phyloP scores from a whole-genome alignment of 2,113 vertebrate species.

The Melanostigma gelatinosum region DNA sequence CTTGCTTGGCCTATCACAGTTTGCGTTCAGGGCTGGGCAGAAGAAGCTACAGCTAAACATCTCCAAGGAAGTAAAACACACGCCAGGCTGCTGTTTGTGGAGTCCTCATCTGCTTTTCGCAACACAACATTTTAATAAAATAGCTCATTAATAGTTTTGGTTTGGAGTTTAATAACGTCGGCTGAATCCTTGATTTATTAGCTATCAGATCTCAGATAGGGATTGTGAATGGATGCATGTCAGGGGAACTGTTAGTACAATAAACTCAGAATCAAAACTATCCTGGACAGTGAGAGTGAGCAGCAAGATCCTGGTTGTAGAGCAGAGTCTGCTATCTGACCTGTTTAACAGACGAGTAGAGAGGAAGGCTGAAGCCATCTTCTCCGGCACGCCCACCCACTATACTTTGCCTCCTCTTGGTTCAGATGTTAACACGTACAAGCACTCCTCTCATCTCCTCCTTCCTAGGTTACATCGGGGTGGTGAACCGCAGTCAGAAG shows the following conservation, averaged over 20 bases:
- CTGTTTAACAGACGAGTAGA: no score
- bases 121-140: not conserved
- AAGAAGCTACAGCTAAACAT: not conserved
- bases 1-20: not conserved
- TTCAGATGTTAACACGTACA: no score
- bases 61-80: not conserved
- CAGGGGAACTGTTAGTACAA: not conserved
- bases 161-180: not conserved
- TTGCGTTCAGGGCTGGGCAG: no score
- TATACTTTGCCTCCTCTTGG: no score
- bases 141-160: not conserved
- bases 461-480: slow-evolving; percentile 87
- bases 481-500: slow-evolving; percentile 90
- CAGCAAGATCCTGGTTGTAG: no score
- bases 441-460: slow-evolving; percentile 7
- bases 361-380: no score
- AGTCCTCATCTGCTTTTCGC: not conserved
- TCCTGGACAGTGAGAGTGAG: no score
- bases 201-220: not conserved
- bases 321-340: no score
- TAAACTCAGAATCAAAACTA: no score
- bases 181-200: not conserved
- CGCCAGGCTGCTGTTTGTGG: not conserved
- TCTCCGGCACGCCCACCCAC: no score
- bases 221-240: not conserved